Evolutionary conservation across 2,888 invertebrate genomes (phyloP).

Genomic region (Euproctis similis): DNA sequence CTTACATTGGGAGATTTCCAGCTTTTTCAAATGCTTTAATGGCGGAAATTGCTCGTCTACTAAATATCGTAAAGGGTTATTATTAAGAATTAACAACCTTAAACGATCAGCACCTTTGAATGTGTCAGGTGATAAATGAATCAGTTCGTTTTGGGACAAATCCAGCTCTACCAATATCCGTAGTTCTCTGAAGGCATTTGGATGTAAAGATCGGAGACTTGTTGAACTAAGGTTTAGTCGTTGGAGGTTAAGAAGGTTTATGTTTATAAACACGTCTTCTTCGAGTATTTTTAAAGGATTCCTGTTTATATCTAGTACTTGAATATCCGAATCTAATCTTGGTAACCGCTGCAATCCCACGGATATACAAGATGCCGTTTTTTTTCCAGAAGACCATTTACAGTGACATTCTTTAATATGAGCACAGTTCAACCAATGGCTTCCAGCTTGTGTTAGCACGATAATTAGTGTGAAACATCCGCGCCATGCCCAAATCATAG

Average conservation of each 20-base stretch:
- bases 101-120: constrained; percentile 89
- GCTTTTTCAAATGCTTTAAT: constrained; percentile 84
- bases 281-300: constrained; percentile 84
- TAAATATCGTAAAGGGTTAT: constrained; percentile 85
- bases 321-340: constrained; percentile 61
- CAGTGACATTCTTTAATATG: constrained; percentile 83
- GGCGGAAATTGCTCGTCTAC: constrained; percentile 86
- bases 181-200: constrained; percentile 88
- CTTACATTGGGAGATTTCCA: constrained; percentile 87
- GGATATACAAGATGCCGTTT: constrained; percentile 88
- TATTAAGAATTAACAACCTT: constrained; percentile 84
- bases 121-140: constrained; percentile 83
- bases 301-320: constrained; percentile 86
- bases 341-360: constrained; percentile 85
- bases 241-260: constrained; percentile 88
- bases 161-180: constrained; percentile 91
- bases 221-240: constrained; percentile 86
- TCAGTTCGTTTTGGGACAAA: constrained; percentile 86
- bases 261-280: constrained; percentile 85
- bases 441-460: constrained; percentile 43
- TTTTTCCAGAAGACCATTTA: constrained; percentile 94
- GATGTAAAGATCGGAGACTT: constrained; percentile 82
- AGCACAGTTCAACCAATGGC: constrained; percentile 91
- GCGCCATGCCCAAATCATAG: constrained; percentile 45
- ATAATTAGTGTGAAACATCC: constrained; percentile 43